These are phyloP conservation scores for Quiscalus mexicanus DNA, from an alignment of 2,113 vertebrate species.

Conservation along the genomic window DNA sequence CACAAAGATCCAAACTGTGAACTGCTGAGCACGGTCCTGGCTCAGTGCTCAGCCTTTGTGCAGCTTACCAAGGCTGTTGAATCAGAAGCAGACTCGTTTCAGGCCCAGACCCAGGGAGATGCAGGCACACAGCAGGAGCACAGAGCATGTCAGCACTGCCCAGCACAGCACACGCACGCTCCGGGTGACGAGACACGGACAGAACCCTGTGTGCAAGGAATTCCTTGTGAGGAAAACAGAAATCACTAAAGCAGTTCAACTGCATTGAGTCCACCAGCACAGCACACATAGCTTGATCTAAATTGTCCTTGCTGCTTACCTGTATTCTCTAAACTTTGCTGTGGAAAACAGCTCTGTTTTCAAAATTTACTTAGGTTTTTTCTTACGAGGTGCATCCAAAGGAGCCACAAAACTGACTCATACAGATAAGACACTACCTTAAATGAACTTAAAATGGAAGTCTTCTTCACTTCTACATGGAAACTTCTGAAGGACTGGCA, in stretches of 20 bases:
- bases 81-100: not conserved
- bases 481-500: not conserved
- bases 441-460: not conserved
- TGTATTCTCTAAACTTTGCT: not conserved
- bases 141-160: accelerated
- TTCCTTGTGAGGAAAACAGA: not conserved
- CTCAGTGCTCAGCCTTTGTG: not conserved
- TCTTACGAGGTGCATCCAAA: not conserved
- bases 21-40: not conserved
- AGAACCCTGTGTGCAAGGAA: not conserved
- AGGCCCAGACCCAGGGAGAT: not conserved
- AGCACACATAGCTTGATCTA: not conserved
- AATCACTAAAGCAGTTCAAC: not conserved
- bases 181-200: not conserved
- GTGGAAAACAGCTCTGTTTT: not conserved
- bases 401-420: not conserved
- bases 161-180: not conserved
- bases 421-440: not conserved
- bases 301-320: not conserved
- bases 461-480: not conserved
- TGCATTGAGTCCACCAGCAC: not conserved
- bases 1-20: not conserved
- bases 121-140: not conserved
- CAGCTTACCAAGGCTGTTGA: not conserved
- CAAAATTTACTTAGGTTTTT: not conserved